Conservation (phyloP, 2,888 invertebrate species). For the Drosophila peninsularis region DNA sequence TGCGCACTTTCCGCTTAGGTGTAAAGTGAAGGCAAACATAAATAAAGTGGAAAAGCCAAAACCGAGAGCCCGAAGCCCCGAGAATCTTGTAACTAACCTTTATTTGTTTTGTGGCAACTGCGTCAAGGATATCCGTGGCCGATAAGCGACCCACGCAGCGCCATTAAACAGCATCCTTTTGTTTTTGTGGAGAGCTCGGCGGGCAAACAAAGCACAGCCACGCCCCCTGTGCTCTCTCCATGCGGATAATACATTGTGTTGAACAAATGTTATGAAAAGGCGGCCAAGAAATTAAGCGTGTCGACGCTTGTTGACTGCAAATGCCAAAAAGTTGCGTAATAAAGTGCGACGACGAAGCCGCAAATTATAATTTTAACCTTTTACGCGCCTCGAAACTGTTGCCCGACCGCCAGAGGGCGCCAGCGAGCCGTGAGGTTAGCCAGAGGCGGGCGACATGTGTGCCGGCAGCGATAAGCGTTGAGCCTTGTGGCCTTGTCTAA, state of each 20-base stretch:
- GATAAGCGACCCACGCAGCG: conserved; percentile 66
- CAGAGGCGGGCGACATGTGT: conserved; percentile 57
- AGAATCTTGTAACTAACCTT: conserved; percentile 65
- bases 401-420: conserved; percentile 26
- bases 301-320: conserved; percentile 80
- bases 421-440: not conserved
- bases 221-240: not conserved
- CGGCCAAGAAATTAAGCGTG: conserved; percentile 79
- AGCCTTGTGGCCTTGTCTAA: conserved; percentile 56
- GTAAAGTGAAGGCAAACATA: conserved; percentile 48
- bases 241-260: conserved; percentile 58
- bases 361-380: conserved; percentile 78
- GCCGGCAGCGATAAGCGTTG: conserved; percentile 64
- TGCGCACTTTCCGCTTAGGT: conserved; percentile 43
- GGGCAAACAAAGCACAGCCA: conserved; percentile 45
- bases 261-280: conserved; percentile 75
- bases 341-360: conserved; percentile 72
- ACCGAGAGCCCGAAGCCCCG: conserved; percentile 14
- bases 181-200: conserved; percentile 36
- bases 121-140: conserved; percentile 71
- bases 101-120: conserved; percentile 72
- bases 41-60: conserved; percentile 34
- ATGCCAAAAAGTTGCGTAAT: conserved; percentile 78
- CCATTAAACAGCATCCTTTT: conserved; percentile 74
- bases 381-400: conserved; percentile 58